phyloP scores from a whole-genome alignment of 2,113 vertebrate genomes.

The Hemiscyllium ocellatum region DNA sequence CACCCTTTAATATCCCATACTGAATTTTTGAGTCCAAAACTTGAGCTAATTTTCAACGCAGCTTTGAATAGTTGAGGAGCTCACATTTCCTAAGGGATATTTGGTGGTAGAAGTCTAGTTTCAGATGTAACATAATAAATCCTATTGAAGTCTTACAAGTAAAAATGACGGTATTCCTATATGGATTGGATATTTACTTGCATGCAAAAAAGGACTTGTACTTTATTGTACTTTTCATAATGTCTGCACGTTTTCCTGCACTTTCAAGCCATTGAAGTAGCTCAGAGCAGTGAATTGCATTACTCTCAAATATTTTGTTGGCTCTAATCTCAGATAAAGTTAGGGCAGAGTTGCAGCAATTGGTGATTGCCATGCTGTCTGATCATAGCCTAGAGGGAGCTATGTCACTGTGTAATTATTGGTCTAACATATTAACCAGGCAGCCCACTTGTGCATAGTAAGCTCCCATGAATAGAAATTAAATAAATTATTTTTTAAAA shows the following conservation, averaged over 20 bases:
- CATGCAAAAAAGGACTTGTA: neutral
- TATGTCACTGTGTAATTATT: neutral
- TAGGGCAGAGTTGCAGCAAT: neutral
- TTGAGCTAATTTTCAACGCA: neutral
- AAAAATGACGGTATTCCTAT: too few relatives aligned
- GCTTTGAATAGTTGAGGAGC: neutral
- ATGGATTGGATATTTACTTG: neutral
- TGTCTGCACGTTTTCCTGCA: neutral
- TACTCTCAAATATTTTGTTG: neutral
- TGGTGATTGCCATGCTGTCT: neutral
- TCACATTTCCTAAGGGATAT: neutral
- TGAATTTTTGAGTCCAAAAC: neutral
- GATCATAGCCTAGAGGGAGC: neutral
- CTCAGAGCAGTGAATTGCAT: neutral
- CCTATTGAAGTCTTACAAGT: too few relatives aligned
- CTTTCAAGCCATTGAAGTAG: neutral
- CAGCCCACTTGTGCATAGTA: too few relatives aligned
- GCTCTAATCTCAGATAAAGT: neutral
- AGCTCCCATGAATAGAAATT: too few relatives aligned
- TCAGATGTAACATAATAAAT: too few relatives aligned
- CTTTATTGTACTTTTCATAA: too few relatives aligned
- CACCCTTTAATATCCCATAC: too few relatives aligned
- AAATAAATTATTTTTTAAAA: too few relatives aligned
- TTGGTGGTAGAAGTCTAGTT: too few relatives aligned
- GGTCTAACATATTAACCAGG: too few relatives aligned